Conservation (phyloP, 2,797 vertebrate species). For the Coregonus sp. region DNA sequence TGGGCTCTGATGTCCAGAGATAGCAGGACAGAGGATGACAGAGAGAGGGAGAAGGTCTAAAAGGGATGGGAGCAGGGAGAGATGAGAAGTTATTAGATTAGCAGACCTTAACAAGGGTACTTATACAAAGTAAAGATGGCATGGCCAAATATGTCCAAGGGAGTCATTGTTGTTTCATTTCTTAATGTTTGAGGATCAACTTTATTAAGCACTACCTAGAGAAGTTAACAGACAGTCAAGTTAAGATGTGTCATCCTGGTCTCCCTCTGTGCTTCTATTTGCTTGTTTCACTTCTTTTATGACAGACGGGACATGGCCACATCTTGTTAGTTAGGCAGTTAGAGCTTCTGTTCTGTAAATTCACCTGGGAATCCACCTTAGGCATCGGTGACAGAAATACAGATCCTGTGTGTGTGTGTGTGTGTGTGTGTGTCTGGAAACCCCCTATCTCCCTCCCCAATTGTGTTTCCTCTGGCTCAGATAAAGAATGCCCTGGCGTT, state of each 20-base stretch:
- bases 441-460: constrained; percentile 68
- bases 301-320: constrained; percentile 1
- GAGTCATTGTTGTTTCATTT: background rate
- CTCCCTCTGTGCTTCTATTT: background rate
- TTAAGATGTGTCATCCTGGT: too few relatives aligned
- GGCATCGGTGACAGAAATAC: constrained; percentile 24
- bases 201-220: background rate
- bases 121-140: background rate
- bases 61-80: background rate
- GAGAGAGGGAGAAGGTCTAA: constrained; percentile 35
- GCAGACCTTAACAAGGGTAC: constrained; percentile 19
- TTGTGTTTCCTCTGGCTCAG: constrained; percentile 39
- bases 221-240: too few relatives aligned
- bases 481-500: background rate
- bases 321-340: constrained; percentile 32
- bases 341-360: constrained; percentile 22
- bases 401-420: constrained; percentile 43
- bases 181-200: background rate
- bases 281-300: background rate
- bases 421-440: constrained; percentile 67
- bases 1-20: constrained; percentile 73
- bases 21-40: constrained; percentile 40
- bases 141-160: background rate
- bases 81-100: constrained; percentile 57
- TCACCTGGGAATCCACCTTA: constrained; percentile 66